Evolutionary conservation across 2,113 vertebrate species (phyloP), one percentile per base, ranked within the genome.

Genomic region (Callipepla californica): DNA sequence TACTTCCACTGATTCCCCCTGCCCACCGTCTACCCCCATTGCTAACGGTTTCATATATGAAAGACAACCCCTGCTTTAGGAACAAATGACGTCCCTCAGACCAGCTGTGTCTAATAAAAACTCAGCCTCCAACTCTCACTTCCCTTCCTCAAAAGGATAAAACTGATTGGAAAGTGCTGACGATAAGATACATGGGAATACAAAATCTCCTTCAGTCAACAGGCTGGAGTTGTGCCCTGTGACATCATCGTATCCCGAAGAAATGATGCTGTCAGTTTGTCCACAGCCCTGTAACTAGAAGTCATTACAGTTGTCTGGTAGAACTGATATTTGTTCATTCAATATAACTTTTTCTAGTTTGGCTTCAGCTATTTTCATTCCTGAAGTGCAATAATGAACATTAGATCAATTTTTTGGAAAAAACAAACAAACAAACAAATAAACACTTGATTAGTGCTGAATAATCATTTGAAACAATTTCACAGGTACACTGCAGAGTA

Each of bases 81-180:
- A 94, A 94, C 38, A 93, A 83, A 95, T 95, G 95, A 96, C 90
- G 84, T 87, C 79, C 82, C 68, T 83, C 7, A 0, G 59, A 78
- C 75, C 96, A 97, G 94, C 95, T 96, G 96, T 61, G 76, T 75
- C 84, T 92, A 87, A 96, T 92, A 96, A 93, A 87, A 90, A 63
- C 21, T 58, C 80, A 85, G 61, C 58, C 75, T 87, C 81, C 81
- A 78, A 62, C 85, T 84, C 75, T 84, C 77, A 86, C 91, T 94
- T 90, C 80, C 91, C 85, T 63, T 80, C 70, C 92, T 94, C 88
- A 38, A 79, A 84, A 87, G 94, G 89, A 88, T 40, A 95, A 91
- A 68, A 79, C 22, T 30, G 83, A 92, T 91, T 92, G 74, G 63
- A 81, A 80, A 95, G 89, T 40, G 50, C 62, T 84, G 83, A 80